phyloP scores from a whole-genome alignment of 2,888 invertebrate species.

The Euphydryas editha region DNA sequence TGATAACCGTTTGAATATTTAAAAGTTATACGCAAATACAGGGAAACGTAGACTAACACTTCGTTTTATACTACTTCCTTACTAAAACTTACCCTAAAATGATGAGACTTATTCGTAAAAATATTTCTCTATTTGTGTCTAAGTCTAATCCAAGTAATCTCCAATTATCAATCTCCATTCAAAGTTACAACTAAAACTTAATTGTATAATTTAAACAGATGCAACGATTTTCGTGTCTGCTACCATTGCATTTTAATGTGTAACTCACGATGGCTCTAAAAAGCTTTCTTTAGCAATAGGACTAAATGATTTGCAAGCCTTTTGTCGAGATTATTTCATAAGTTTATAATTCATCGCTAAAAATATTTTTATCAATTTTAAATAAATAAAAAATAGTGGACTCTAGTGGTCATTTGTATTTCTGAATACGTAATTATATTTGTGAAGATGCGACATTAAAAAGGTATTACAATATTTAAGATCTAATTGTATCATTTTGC shows the following conservation, averaged over 20 bases:
- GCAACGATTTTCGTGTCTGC: not conserved
- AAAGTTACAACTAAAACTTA: not conserved
- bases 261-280: not conserved
- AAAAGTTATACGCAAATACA: too few species aligned
- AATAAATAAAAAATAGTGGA: too few species aligned
- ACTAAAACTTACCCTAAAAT: too few species aligned
- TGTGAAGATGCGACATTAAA: not conserved
- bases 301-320: not conserved
- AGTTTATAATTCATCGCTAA: not conserved
- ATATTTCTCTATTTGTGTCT: not conserved
- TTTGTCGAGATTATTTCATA: not conserved
- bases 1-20: too few species aligned
- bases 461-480: not conserved
- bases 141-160: not conserved
- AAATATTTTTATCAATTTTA: not conserved
- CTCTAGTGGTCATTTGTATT: too few species aligned
- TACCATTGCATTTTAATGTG: not conserved
- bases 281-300: not conserved
- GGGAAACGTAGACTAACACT: too few species aligned
- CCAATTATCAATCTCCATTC: not conserved
- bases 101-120: too few species aligned
- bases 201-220: not conserved
- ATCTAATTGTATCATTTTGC: conserved; percentile 20
- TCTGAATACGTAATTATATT: not conserved
- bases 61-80: too few species aligned